Evolutionary conservation across 2,113 vertebrate genomes (phyloP).

Genomic region (Lasiurus cinereus): DNA sequence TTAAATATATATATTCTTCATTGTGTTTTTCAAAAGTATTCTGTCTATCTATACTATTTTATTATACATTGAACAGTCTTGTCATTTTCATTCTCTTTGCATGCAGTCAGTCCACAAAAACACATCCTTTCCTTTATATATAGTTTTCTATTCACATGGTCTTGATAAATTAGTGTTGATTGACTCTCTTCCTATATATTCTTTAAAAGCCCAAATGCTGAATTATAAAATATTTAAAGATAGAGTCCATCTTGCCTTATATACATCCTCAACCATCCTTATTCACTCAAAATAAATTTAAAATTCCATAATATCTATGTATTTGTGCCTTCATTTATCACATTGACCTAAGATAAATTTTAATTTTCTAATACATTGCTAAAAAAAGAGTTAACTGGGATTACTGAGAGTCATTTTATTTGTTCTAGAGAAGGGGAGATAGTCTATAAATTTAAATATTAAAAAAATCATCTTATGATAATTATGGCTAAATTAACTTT

Average conservation of each 20-base stretch:
- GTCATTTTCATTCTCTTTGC: not conserved
- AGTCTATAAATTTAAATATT: not conserved
- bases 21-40: not conserved
- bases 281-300: conserved; percentile 4
- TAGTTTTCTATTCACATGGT: not conserved
- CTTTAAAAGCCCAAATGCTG: not conserved
- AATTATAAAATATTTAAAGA: conserved; percentile 44
- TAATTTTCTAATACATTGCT: conserved; percentile 29
- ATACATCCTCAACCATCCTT: not conserved
- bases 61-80: not conserved
- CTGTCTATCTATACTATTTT: not conserved
- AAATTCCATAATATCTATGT: not conserved
- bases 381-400: not conserved
- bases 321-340: conserved; percentile 6
- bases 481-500: conserved; percentile 17
- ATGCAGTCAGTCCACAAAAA: not conserved
- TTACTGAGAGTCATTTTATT: not conserved
- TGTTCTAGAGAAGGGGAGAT: not conserved
- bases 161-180: not conserved
- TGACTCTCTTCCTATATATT: not conserved
- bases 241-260: not conserved
- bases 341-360: not conserved
- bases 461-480: not conserved
- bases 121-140: not conserved
- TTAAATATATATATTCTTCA: not conserved